These are phyloP conservation scores for Galaxea fascicularis DNA, from an alignment of 92 coral and sea anemone species.

Conservation along the genomic window DNA sequence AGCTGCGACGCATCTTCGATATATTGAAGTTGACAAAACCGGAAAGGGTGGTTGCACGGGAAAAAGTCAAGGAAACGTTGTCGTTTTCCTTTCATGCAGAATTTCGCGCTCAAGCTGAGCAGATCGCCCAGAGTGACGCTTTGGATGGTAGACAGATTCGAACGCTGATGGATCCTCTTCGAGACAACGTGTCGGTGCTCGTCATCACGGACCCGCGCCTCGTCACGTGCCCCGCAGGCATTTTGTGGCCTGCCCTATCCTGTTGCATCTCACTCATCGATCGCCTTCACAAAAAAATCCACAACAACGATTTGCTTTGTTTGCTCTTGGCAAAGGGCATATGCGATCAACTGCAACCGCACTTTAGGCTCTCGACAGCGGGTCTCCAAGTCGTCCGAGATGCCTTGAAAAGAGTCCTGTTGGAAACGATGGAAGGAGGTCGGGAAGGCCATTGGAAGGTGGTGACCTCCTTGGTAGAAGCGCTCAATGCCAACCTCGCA, in stretches of 20 bases:
- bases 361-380: neutral
- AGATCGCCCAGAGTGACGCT: neutral
- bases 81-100: neutral
- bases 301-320: neutral
- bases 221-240: neutral
- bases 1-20: neutral
- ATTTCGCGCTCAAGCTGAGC: neutral
- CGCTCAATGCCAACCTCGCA: neutral
- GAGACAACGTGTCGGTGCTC: neutral
- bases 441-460: neutral
- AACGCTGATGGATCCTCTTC: neutral
- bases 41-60: neutral
- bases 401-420: neutral
- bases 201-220: constrained; percentile 14
- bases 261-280: neutral
- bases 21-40: neutral
- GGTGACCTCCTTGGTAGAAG: neutral
- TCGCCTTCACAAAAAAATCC: neutral
- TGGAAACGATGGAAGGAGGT: neutral
- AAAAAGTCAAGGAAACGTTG: neutral
- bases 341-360: neutral
- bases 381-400: neutral
- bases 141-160: neutral
- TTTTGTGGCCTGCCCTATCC: neutral
- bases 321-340: neutral